Evolutionary conservation across 2,797 vertebrate species (phyloP).

Genomic region (Gephyroberyx darwinii): DNA sequence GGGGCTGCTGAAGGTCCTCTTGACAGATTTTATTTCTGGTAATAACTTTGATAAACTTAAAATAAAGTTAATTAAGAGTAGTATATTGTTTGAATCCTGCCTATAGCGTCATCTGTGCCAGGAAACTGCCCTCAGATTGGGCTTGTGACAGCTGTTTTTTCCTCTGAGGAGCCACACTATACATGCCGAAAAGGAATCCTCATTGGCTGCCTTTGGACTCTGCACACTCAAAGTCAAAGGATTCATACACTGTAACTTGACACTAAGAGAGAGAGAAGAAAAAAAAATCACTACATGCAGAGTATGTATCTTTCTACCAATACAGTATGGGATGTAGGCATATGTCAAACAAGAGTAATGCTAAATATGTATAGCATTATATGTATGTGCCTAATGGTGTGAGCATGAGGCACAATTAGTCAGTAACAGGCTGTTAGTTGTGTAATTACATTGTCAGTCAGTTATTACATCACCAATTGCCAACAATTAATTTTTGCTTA

Average conservation of each 20-base stretch:
- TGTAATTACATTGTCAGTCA: neutral
- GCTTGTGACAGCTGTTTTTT: too few species aligned
- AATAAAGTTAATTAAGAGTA: too few species aligned
- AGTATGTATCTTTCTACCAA: neutral
- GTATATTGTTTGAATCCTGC: too few species aligned
- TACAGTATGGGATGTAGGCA: neutral
- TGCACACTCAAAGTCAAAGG: constrained; percentile 57
- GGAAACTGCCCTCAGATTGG: too few species aligned
- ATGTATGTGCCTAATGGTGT: neutral
- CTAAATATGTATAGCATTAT: too few species aligned
- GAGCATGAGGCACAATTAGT: neutral
- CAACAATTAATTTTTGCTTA: too few species aligned
- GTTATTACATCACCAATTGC: too few species aligned
- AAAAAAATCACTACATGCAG: neutral
- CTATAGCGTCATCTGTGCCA: too few species aligned
- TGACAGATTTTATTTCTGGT: too few species aligned
- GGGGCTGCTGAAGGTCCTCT: too few species aligned
- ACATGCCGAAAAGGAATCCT: constrained; percentile 24
- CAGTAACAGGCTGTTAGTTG: constrained; percentile 24
- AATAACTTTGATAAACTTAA: too few species aligned
- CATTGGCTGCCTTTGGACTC: constrained; percentile 48
- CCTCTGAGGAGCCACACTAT: neutral
- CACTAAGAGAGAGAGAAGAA: constrained; percentile 58
- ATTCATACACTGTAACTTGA: constrained; percentile 70
- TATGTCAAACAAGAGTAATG: neutral